Evolutionary conservation across 1,140 invertebrate genomes (phyloP).

Genomic region (Ips typographus): DNA sequence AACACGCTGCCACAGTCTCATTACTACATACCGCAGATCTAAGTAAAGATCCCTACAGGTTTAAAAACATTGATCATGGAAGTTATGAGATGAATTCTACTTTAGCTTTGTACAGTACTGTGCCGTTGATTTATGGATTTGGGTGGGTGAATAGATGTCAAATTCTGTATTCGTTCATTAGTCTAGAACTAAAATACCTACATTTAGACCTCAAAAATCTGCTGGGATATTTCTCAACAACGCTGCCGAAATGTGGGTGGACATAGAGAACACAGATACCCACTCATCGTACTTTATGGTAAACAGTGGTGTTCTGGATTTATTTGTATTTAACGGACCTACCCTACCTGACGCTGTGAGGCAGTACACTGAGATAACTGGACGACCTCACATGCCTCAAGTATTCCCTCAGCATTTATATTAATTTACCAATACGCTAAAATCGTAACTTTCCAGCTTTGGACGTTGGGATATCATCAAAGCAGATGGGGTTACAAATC

Average conservation of each 20-base stretch:
- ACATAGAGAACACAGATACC: slow-evolving; percentile 69
- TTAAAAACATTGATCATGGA: slow-evolving; percentile 86
- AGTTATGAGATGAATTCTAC: slow-evolving; percentile 90
- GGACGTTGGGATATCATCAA: slow-evolving; percentile 70
- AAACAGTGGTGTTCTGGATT: slow-evolving; percentile 90
- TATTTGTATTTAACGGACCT: slow-evolving; percentile 88
- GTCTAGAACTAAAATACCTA: no score
- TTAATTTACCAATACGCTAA: no score
- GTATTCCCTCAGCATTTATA: slow-evolving; percentile 43
- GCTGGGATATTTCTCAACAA: slow-evolving; percentile 95
- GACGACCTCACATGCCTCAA: slow-evolving; percentile 58
- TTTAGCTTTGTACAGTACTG: slow-evolving; percentile 93
- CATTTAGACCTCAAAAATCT: slow-evolving; percentile 42
- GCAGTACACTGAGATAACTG: slow-evolving; percentile 86
- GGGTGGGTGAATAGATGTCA: slow-evolving; percentile 52
- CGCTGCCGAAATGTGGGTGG: slow-evolving; percentile 96
- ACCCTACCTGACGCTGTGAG: slow-evolving; percentile 78
- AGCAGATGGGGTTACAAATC: slow-evolving; percentile 78
- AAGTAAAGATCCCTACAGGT: slow-evolving; percentile 83
- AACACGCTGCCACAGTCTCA: slow-evolving; percentile 89
- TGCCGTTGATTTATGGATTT: slow-evolving; percentile 92
- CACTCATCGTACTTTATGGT: slow-evolving; percentile 79
- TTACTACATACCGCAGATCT: slow-evolving; percentile 76
- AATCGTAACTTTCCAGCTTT: slow-evolving; percentile 57
- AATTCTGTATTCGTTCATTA: no score